Base-by-base conservation (phyloP, 2,888 invertebrate species). In the Darwinula stevensoni region DNA sequence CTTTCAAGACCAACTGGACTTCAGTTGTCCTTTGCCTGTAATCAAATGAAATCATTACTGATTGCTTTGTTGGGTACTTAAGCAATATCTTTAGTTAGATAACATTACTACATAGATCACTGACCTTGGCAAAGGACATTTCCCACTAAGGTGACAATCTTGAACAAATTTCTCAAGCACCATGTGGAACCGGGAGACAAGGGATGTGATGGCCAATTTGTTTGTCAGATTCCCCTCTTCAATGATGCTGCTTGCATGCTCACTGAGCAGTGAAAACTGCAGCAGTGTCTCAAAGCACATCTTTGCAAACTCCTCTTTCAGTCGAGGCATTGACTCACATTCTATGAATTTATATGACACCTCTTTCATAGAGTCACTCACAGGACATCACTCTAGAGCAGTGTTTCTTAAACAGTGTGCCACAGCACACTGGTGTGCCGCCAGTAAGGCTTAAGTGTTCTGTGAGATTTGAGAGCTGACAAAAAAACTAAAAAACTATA, bases 201-300 rank as follows among this genome's bases (percentile, higher is more conserved):
- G 55, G 0, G 86, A 75, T n/a, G 80, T 73, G 30, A 88, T 82
- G 4, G 88, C 88, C 33, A 57, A 42, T 37, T 50, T 49, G 27
- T 53, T 55, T 16, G 56, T 50, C 35, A 80, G n/a, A n/a, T n/a
- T n/a, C n/a, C n/a, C n/a, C n/a, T n/a, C n/a, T n/a, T n/a, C n/a
- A n/a, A n/a, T n/a, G n/a, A n/a, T n/a, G n/a, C n/a, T n/a, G n/a
- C n/a, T n/a, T n/a, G n/a, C n/a, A n/a, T n/a, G n/a, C n/a, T n/a
- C n/a, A n/a, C n/a, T n/a, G n/a, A n/a, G n/a, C n/a, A 73, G 62
- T 1, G 88, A 88, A 56, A 86, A 88, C 52, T 88, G 84, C 29
- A 91, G 58, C 15, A 91, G 56, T 0, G 88, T 88, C 53, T 91
- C 88, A 47, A 91, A 91, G 48, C 91, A 91, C 1, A 75, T 74